These are phyloP conservation scores for Suncus etruscus DNA, from an alignment of 2,113 vertebrate species.

Conservation along the genomic window DNA sequence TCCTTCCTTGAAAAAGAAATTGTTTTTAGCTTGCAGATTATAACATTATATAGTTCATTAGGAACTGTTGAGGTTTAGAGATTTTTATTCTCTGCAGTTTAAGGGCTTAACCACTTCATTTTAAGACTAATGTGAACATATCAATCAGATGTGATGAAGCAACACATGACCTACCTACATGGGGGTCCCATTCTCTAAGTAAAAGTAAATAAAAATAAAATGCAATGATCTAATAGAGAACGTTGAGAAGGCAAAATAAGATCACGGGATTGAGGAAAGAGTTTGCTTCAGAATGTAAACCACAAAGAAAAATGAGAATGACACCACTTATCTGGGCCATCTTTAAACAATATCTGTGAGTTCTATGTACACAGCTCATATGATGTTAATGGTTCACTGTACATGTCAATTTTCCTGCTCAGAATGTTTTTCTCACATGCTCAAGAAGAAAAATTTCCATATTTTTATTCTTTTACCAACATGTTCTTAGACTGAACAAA, in stretches of 20 bases:
- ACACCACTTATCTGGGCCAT: background rate
- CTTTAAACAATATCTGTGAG: background rate
- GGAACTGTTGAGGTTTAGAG: constrained; percentile 43
- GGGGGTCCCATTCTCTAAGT: too few relatives aligned
- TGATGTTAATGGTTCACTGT: background rate
- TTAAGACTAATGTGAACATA: background rate
- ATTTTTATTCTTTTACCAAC: background rate
- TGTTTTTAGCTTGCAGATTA: constrained; percentile 67
- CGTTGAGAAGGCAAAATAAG: too few relatives aligned
- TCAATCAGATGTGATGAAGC: background rate
- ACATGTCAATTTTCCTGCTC: background rate
- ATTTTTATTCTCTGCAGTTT: constrained; percentile 30
- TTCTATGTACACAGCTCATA: background rate
- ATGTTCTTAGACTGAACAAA: background rate
- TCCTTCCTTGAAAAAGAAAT: background rate
- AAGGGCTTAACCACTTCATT: too few relatives aligned
- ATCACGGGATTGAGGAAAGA: background rate
- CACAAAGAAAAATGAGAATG: background rate
- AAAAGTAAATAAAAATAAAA: too few relatives aligned
- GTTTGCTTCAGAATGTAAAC: background rate
- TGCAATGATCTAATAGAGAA: too few relatives aligned
- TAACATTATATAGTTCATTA: constrained; percentile 64
- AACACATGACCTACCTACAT: too few relatives aligned
- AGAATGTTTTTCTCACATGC: background rate
- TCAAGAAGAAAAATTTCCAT: background rate